Base-by-base conservation (phyloP, 1,140 invertebrate species). In the Bombyx mandarina region DNA sequence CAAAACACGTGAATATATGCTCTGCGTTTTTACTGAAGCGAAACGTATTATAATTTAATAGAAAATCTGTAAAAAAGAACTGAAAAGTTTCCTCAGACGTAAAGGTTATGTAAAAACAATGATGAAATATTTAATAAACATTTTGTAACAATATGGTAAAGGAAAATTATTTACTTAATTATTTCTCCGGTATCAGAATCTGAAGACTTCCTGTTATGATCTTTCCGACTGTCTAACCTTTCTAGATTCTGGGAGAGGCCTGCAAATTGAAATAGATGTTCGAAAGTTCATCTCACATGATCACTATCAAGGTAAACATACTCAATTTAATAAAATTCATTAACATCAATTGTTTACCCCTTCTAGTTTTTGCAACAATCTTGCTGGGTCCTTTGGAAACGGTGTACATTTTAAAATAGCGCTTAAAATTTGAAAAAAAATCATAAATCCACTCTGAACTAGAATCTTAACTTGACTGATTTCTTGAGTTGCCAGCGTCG, bases 301-400 rank as follows among this genome's bases (percentile, higher is more conserved):
- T 62, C 56, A 63, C 52, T 49, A 52, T 47, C 45, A 56, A 52
- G 8, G 35, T 54, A 46, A 44, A 46, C 55, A 35, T 35, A 35
- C 45, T 54, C 45, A 35, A 42, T 57, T 42, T 55, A 54, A 43
- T 9, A 51, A 63, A 52, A 44, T 59, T 18, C 1, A 49, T 50
- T 44, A 43, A 53, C 22, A 57, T 46, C 46, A 53, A 59, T 60
- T 49, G 54, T 80, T 84, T 89, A 95, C 94, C 94, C 91, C 94
- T 90, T 75, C 94, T 89, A 65, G 94, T 93, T 90, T 96, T 95
- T 53, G 93, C 93, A 65, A 94, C 93, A 73, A 95, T 94, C 89
- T 96, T 95, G 86, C 93, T 95, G 54, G 94, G 93, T 57, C 93
- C 93, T 89, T 95, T 95, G 58, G 93, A 93, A 67, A 95, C 92